Percentiles rank a stretch among this genome's conserved stretches.
These are phyloP conservation scores for Patella ulyssiponensis DNA, from an alignment of 2,888 invertebrate species.

Conservation along the genomic window DNA sequence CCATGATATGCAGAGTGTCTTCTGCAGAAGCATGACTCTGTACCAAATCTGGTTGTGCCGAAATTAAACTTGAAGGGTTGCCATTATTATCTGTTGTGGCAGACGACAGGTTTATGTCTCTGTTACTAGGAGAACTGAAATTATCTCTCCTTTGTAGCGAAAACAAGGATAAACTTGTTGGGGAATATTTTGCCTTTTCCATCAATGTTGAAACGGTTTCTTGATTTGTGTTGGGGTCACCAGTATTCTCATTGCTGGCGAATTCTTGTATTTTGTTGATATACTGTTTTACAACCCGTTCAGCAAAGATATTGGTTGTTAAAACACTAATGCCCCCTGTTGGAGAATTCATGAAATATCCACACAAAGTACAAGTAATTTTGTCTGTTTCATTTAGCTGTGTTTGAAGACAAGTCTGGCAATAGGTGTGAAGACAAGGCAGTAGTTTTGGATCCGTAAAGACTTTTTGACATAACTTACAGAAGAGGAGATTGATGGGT, in stretches of 20 bases:
- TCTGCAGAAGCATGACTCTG: not conserved
- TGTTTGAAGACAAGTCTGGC: conserved; percentile 50
- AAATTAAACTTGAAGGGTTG: not conserved
- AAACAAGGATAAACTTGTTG: not conserved
- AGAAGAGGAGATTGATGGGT: conserved; percentile 23
- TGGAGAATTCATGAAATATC: conserved; percentile 26
- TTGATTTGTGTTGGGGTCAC: not conserved
- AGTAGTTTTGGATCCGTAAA: conserved; percentile 57
- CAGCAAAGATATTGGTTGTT: conserved; percentile 30
- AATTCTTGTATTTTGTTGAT: conserved; percentile 5
- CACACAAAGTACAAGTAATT: conserved; percentile 35
- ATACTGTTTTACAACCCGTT: conserved; percentile 20
- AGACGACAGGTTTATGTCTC: not conserved
- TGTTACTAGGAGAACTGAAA: not conserved
- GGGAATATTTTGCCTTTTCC: not conserved
- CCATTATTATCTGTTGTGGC: not conserved
- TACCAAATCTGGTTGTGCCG: not conserved
- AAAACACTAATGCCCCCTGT: conserved; percentile 27
- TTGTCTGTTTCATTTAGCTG: conserved; percentile 29
- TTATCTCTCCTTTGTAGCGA: conserved; percentile 1
- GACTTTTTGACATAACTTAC: conserved; percentile 53
- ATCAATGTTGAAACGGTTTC: not conserved
- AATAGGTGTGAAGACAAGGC: conserved; percentile 63
- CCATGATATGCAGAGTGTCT: not conserved
- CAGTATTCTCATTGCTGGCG: not conserved